These are phyloP conservation scores for Lagodon rhomboides DNA, from an alignment of 2,797 vertebrate genomes.

Conservation along the genomic window DNA sequence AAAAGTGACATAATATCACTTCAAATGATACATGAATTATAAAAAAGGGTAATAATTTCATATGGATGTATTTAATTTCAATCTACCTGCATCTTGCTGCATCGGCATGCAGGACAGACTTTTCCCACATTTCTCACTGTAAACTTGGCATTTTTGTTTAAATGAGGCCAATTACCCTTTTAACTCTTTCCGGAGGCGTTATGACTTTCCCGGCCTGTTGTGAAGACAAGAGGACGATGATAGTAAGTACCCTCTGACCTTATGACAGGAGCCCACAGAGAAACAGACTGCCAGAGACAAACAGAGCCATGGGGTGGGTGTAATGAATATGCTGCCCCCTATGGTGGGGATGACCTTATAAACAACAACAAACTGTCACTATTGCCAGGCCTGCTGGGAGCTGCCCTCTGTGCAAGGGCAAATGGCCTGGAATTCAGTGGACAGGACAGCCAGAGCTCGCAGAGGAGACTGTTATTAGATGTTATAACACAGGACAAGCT, in stretches of 20 bases:
- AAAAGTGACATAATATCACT: neutral
- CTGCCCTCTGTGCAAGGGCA: constrained; percentile 81
- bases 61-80: neutral
- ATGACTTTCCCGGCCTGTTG: constrained; percentile 56
- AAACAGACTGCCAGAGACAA: constrained; percentile 84
- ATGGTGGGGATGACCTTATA: constrained; percentile 85
- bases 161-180: constrained; percentile 52
- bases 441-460: constrained; percentile 50
- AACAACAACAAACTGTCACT: constrained; percentile 83
- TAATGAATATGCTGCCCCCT: constrained; percentile 86
- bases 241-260: constrained; percentile 75
- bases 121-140: neutral
- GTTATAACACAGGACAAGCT: constrained; percentile 38
- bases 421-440: constrained; percentile 66
- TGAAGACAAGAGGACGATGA: constrained; percentile 68
- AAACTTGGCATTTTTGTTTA: constrained; percentile 37
- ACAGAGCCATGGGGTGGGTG: constrained; percentile 81
- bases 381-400: constrained; percentile 78
- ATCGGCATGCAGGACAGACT: neutral
- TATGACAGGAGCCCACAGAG: constrained; percentile 80
- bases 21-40: neutral
- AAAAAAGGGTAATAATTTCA: neutral
- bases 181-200: constrained; percentile 32
- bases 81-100: neutral
- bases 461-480: constrained; percentile 45